phyloP scores from a whole-genome alignment of 2,888 invertebrate species.

The Cephus pulcher region DNA sequence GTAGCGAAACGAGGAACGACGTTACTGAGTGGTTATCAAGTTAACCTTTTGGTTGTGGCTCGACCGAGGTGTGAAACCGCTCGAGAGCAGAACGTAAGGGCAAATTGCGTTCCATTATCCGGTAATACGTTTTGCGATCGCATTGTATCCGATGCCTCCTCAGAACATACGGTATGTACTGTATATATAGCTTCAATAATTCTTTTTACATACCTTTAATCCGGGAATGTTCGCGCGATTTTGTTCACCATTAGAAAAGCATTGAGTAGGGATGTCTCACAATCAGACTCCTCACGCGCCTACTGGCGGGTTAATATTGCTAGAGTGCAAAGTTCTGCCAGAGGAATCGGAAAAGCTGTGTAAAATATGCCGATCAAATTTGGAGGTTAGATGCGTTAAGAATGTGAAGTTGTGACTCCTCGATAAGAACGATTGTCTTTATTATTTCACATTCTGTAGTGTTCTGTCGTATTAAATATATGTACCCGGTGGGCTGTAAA shows the following conservation, averaged over 20 bases:
- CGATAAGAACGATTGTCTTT: neutral
- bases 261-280: no score
- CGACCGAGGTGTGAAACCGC: conserved; percentile 64
- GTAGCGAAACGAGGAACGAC: conserved; percentile 13
- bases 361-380: neutral
- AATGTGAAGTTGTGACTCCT: no score
- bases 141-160: neutral
- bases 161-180: neutral
- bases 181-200: neutral
- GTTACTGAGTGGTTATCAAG: conserved; percentile 64
- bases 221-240: no score
- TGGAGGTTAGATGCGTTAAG: no score
- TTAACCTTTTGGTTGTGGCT: conserved; percentile 59
- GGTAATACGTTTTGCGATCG: conserved; percentile 39
- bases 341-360: neutral
- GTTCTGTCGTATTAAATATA: neutral
- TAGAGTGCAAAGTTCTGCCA: neutral
- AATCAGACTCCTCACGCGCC: no score
- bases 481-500: neutral
- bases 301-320: neutral
- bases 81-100: conserved; percentile 61
- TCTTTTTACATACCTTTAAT: neutral
- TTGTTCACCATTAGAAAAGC: no score
- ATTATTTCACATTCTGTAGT: neutral
- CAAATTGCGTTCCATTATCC: conserved; percentile 65